A percentile compares a stretch with the other conserved stretches of the same genome.
Evolutionary conservation across 2,113 vertebrate genomes (phyloP).

Genomic region (Ancistrus triradiatus): DNA sequence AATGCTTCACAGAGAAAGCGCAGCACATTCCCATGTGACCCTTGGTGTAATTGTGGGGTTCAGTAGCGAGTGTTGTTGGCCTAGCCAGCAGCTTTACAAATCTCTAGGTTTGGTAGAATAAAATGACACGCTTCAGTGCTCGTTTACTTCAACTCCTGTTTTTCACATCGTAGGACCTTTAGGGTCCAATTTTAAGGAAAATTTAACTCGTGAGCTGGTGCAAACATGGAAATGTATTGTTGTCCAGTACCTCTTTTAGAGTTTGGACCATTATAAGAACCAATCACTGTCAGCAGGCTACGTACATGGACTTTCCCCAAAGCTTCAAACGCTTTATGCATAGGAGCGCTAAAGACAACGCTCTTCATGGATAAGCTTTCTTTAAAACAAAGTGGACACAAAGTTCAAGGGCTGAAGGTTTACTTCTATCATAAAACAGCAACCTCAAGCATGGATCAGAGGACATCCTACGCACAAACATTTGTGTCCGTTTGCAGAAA

Average conservation of each 20-base stretch:
- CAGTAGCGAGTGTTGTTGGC: constrained; percentile 36
- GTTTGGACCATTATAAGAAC: constrained; percentile 44
- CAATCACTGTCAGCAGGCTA: constrained; percentile 45
- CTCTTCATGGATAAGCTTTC: constrained; percentile 40
- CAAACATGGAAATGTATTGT: constrained; percentile 38
- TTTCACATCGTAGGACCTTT: constrained; percentile 51
- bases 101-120: constrained; percentile 35
- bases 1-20: constrained; percentile 49
- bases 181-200: constrained; percentile 50
- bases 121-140: constrained; percentile 47
- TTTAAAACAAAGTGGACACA: constrained; percentile 29
- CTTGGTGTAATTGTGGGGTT: constrained; percentile 57
- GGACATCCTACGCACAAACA: not conserved
- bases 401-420: constrained; percentile 20
- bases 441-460: not conserved
- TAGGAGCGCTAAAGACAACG: constrained; percentile 16
- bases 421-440: constrained; percentile 8
- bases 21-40: constrained; percentile 29
- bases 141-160: constrained; percentile 52
- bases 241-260: constrained; percentile 48
- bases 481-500: no score
- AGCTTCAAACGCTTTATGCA: constrained; percentile 37
- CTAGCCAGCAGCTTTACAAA: constrained; percentile 30
- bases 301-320: constrained; percentile 36
- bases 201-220: constrained; percentile 44